A percentile compares a stretch with the other conserved stretches of the same genome.
Conservation (phyloP, 2,888 invertebrate species). For the Aleiodes alternator region DNA sequence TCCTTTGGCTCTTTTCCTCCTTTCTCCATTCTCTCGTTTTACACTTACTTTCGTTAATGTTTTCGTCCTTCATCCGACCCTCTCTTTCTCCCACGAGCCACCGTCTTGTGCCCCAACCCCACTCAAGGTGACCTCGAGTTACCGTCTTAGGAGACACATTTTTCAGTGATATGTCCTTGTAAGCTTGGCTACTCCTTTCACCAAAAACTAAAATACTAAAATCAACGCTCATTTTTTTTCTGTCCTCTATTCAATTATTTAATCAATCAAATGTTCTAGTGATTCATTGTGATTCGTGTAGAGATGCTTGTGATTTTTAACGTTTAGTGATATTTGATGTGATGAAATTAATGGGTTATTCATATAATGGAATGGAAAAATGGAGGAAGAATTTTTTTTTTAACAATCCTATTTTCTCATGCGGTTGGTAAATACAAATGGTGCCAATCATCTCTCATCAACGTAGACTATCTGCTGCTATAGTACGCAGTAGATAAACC, state of each 20-base stretch:
- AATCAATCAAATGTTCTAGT: background rate
- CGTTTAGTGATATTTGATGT: too few species aligned
- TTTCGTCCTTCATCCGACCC: constrained; percentile 44
- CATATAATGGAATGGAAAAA: background rate
- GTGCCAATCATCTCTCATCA: constrained; percentile 30
- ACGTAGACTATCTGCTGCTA: constrained; percentile 13
- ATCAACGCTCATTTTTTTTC: background rate
- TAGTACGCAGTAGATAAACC: constrained; percentile 26
- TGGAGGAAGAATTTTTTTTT: background rate
- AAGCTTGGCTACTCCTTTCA: background rate
- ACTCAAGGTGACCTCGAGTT: constrained; percentile 45
- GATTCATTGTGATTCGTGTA: background rate
- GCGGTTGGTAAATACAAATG: constrained; percentile 25
- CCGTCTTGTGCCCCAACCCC: constrained; percentile 48
- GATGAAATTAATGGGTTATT: too few species aligned
- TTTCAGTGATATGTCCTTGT: constrained; percentile 14
- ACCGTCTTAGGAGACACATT: constrained; percentile 22
- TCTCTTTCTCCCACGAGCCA: constrained; percentile 41
- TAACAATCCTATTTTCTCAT: background rate
- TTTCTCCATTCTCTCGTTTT: constrained; percentile 46
- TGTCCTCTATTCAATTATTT: background rate
- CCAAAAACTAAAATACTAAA: background rate
- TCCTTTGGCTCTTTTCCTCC: constrained; percentile 46
- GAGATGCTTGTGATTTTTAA: too few species aligned
- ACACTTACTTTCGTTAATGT: constrained; percentile 31